Base-by-base conservation (phyloP, 2,888 invertebrate species). In the Camponotus fellah region DNA sequence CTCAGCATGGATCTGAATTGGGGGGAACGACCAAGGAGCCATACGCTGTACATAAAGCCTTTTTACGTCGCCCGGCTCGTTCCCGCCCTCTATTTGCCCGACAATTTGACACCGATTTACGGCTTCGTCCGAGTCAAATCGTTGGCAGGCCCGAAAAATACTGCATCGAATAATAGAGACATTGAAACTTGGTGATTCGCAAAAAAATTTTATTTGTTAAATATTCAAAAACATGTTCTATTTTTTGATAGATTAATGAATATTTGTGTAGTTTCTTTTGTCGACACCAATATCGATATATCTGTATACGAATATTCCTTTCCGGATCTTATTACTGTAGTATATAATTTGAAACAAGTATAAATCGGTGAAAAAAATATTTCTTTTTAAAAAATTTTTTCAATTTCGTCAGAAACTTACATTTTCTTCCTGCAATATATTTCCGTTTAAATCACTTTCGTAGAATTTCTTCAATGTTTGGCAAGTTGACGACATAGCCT, bases 51-150 rank as follows among this genome's bases (percentile, higher is more conserved):
- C 69, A 82, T 75, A 77, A 82, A 43, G 85, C 86, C 83, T 90
- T 90, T 90, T 87, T 86, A 85, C 85, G 85, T 86, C 87, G 86
- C 84, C 86, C 87, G 80, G 69, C 86, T 87, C 83, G 53, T 86
- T 76, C 34, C 72, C 83, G 82, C 83, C 83, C 72, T 85, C 88
- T 87, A 85, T 83, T 87, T 86, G 65, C 53, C 68, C 82, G 79
- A 83, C 72, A 85, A 71, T 85, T 75, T 72, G 65, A 65, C 76
- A 69, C 58, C 71, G 77, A 84, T 83, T 87, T 85, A 82, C 85
- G 46, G 56, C 37, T 46, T 58, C 60, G 68, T 80, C n/a, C 60
- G 17, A 80, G 79, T 80, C 79, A 80, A 77, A 62, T 80, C 60
- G 72, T 21, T 32, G 14, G 5, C n/a, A 77, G n/a, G 43, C 43